phyloP scores from a whole-genome alignment of 2,888 invertebrate species.

The Marronus borbonicus region DNA sequence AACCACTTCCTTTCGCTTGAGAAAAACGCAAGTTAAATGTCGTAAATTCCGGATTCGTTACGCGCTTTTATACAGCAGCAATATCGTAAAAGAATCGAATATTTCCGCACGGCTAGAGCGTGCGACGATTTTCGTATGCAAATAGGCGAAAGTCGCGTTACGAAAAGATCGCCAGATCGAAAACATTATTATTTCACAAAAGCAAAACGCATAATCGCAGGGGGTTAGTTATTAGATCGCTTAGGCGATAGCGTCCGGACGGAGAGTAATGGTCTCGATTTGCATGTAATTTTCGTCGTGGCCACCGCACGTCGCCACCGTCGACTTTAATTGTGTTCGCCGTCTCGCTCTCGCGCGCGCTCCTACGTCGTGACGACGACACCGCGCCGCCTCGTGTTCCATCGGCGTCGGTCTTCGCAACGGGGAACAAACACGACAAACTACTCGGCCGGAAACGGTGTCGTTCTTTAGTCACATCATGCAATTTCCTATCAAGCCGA shows the following conservation, averaged over 20 bases:
- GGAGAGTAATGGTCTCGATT: constrained; percentile 57
- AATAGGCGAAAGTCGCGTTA: not conserved
- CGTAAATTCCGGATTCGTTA: too few relatives aligned
- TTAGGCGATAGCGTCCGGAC: constrained; percentile 56
- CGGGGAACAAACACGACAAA: constrained; percentile 5
- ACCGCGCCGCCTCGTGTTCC: not conserved
- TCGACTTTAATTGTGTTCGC: constrained; percentile 65
- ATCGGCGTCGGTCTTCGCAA: not conserved
- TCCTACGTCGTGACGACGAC: not conserved
- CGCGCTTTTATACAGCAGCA: too few relatives aligned
- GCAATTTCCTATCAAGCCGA: not conserved
- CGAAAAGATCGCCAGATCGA: not conserved
- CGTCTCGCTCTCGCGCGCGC: constrained; percentile 47
- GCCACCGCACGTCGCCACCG: constrained; percentile 61
- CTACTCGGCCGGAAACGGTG: not conserved
- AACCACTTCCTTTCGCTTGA: too few relatives aligned
- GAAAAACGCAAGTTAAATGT: too few relatives aligned
- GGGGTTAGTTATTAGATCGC: constrained; percentile 57
- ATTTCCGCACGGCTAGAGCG: too few relatives aligned
- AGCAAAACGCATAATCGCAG: constrained; percentile 12
- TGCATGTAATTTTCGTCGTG: constrained; percentile 62
- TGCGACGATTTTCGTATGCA: too few relatives aligned
- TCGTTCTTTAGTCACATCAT: constrained; percentile 2
- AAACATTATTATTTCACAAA: constrained; percentile 10
- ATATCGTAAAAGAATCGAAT: too few relatives aligned